Conservation (phyloP, 2,113 vertebrate genomes). For the Scolopax mira region DNA sequence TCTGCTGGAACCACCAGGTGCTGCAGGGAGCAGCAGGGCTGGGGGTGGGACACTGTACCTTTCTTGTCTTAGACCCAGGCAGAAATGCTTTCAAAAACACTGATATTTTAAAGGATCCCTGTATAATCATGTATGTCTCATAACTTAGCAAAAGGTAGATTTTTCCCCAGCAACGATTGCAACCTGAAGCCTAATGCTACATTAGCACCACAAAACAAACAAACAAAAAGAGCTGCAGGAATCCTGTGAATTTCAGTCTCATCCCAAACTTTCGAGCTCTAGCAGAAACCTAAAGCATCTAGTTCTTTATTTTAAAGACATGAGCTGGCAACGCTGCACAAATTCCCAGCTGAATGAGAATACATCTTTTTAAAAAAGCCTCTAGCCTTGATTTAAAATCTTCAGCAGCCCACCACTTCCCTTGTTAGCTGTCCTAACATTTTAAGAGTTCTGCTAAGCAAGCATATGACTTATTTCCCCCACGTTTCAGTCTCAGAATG, state of each 20-base stretch:
- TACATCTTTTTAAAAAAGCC: not conserved
- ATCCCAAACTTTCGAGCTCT: not conserved
- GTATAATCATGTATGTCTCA: accelerated
- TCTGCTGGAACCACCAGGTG: not conserved
- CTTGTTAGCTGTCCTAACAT: not conserved
- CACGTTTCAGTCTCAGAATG: not conserved
- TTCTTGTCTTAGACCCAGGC: not conserved
- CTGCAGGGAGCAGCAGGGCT: not conserved
- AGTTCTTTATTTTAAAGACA: not conserved
- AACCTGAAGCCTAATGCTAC: not conserved
- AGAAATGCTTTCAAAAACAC: not conserved
- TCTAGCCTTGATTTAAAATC: not conserved
- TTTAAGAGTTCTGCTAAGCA: not conserved
- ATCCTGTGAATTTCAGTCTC: not conserved
- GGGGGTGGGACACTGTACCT: not conserved
- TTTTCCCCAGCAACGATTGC: not conserved
- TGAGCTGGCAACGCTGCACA: not conserved
- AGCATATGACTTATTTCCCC: not conserved
- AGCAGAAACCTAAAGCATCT: not conserved
- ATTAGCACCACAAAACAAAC: not conserved
- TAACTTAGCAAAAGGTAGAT: not conserved
- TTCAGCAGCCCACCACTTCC: not conserved
- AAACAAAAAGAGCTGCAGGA: not conserved
- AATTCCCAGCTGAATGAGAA: not conserved
- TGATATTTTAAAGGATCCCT: not conserved